Base-by-base conservation (phyloP, 2,113 vertebrate genomes). In the Macheiramphus alcinus region DNA sequence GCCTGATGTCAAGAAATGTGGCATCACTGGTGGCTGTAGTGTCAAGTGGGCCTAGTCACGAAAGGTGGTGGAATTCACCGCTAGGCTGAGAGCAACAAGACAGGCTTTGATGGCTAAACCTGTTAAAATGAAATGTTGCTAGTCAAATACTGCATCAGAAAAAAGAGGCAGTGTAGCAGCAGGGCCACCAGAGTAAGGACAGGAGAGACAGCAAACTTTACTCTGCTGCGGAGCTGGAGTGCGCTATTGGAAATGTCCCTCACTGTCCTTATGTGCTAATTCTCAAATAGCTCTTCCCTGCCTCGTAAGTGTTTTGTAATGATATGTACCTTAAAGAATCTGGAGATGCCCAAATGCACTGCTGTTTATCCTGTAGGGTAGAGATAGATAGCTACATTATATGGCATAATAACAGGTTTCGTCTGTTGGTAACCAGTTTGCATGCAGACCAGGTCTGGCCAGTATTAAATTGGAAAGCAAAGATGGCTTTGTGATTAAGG, bases 291-390 rank as follows among this genome's bases (percentile, higher is more conserved):
- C 32, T 70, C 55, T 90, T 92, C 88, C n/a, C 71, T 80, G 42
- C 67, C 42, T 65, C 8, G 0, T 5, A n/a, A 88, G 73, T 80
- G 93, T 88, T 90, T 78, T 73, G 67, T 62, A 94, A 74, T 90
- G 81, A 42, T 92, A 32, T 3, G 31, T 93, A 50, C 89, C 81
- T 89, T 72, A 29, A 83, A 70, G 90, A 86, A 83, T 90, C 52
- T 58, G 63, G 79, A 92, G 92, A 48, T 96, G 82, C 72, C 80
- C 71, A 73, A 43, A 63, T 73, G 42, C 8, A 1, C 79, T 95
- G 93, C 95, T 97, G 97, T 97, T 97, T 96, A 96, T 92, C 78
- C 96, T 94, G 92, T 65, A 92, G 92, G 93, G 66, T 87, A 96
- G 90, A 90, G 87, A 91, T 80, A 96, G 93, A 53, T 36, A 91